Evolutionary conservation across 1,140 invertebrate species (phyloP).

Genomic region (Calliphora vicina): DNA sequence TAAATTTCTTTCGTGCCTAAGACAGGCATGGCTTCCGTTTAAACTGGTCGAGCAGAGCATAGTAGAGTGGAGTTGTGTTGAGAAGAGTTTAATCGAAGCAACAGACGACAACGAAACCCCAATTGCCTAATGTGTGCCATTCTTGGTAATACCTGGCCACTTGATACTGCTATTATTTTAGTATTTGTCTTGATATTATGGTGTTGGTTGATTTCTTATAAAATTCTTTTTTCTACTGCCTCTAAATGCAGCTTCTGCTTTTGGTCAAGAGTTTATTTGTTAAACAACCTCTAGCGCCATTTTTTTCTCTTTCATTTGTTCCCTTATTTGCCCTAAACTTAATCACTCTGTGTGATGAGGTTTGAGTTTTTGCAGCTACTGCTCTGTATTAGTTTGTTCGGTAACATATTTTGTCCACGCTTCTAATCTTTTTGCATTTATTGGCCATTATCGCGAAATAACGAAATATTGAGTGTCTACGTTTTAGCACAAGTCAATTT

Average conservation of each 20-base stretch:
- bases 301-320: not conserved
- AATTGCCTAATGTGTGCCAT: slow-evolving; percentile 29
- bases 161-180: not conserved
- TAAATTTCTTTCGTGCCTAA: slow-evolving; percentile 62
- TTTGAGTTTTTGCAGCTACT: not conserved
- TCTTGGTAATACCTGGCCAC: not conserved
- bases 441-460: slow-evolving; percentile 26
- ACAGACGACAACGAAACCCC: not conserved
- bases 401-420: slow-evolving; percentile 29
- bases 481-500: slow-evolving; percentile 13
- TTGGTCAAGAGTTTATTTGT: slow-evolving; percentile 7
- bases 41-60: slow-evolving; percentile 55
- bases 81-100: not conserved
- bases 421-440: slow-evolving; percentile 34
- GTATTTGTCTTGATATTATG: not conserved
- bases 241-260: not conserved
- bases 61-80: too few species aligned
- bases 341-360: not conserved
- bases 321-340: not conserved
- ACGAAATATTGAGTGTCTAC: not conserved
- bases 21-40: slow-evolving; percentile 56
- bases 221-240: not conserved
- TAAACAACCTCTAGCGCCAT: slow-evolving; percentile 29
- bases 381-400: not conserved
- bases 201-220: not conserved